Percentiles rank a stretch among this genome's conserved stretches.
Evolutionary conservation across 2,113 vertebrate genomes (phyloP).

Genomic region (Ptychochromis oligacanthus): DNA sequence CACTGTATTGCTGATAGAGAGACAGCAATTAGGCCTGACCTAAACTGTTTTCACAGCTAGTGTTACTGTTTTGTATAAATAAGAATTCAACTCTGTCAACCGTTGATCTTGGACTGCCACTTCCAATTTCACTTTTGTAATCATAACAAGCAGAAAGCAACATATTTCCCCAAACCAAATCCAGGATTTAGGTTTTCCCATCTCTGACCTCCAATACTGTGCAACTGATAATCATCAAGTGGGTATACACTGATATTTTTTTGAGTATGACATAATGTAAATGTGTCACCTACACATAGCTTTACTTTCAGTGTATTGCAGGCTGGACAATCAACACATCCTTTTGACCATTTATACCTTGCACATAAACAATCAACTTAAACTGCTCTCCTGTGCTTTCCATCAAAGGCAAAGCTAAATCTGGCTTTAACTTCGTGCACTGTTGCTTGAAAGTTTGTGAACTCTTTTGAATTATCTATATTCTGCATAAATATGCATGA

Average conservation of each 20-base stretch:
- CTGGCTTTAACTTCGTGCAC: background rate
- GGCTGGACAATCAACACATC: background rate
- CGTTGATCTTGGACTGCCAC: background rate
- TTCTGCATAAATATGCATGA: background rate
- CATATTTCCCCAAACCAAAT: conserved; percentile 1
- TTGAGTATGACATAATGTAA: background rate
- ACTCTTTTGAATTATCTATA: background rate
- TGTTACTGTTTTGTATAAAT: background rate
- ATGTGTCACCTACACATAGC: background rate
- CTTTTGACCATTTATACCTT: background rate
- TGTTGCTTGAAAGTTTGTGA: background rate
- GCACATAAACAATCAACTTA: background rate
- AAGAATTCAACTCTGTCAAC: background rate
- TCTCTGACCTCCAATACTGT: too few relatives aligned
- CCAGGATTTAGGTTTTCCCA: too few relatives aligned
- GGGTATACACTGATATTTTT: background rate
- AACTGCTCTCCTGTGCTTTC: background rate
- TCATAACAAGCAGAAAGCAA: background rate
- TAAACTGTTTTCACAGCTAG: background rate
- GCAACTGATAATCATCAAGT: too few relatives aligned
- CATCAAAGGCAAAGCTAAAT: background rate
- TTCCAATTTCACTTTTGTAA: background rate
- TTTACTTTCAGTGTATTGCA: background rate
- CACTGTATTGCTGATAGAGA: conserved; percentile 22
- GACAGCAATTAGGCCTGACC: conserved; percentile 31